A percentile compares a stretch with the other conserved stretches of the same genome.
Evolutionary conservation across 2,888 invertebrate genomes (phyloP).

Genomic region (Plemyria rubiginata): DNA sequence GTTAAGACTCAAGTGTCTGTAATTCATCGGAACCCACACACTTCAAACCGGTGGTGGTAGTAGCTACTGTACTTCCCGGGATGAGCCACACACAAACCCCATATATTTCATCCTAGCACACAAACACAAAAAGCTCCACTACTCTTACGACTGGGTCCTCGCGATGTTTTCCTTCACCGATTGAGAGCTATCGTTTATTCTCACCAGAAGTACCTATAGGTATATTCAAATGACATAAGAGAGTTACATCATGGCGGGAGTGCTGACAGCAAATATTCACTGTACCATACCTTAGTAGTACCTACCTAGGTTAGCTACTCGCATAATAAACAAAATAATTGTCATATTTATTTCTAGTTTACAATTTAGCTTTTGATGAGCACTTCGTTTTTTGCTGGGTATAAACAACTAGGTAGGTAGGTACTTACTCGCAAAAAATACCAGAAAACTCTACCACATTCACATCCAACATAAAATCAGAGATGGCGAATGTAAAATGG

Average conservation of each 20-base stretch:
- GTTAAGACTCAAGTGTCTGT: no score
- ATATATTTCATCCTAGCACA: no score
- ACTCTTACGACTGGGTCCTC: no score
- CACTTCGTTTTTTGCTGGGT: constrained; percentile 32
- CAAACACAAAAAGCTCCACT: no score
- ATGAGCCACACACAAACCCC: no score
- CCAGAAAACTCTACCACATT: constrained; percentile 13
- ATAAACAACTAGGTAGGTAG: not conserved
- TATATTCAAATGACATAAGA: not conserved
- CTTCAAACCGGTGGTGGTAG: no score
- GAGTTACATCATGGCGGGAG: not conserved
- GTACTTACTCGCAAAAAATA: not conserved
- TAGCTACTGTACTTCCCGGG: no score
- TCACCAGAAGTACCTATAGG: no score
- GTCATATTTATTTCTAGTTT: not conserved
- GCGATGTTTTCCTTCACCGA: no score
- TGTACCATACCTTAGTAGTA: not conserved
- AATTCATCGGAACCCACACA: no score
- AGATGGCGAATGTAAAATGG: constrained; percentile 47
- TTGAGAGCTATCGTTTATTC: no score
- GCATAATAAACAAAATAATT: not conserved
- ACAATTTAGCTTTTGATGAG: constrained; percentile 4
- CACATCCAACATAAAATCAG: constrained; percentile 41
- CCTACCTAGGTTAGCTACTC: no score
- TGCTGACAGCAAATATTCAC: not conserved